phyloP scores from a whole-genome alignment of 64 coral and sea anemone genomes.

The Anthopleura sola region DNA sequence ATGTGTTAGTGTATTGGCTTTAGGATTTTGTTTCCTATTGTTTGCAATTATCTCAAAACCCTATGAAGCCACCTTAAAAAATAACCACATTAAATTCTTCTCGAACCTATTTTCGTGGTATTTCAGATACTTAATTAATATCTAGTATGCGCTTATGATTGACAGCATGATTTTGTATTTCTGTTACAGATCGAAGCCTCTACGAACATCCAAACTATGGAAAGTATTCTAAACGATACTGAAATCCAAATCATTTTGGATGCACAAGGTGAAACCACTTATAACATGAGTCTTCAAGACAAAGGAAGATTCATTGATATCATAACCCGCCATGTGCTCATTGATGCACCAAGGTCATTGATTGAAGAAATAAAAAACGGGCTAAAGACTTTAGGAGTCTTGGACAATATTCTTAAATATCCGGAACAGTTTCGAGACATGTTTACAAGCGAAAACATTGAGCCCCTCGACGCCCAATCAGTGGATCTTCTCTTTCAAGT shows the following conservation, averaged over 20 bases:
- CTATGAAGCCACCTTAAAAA: too few species aligned
- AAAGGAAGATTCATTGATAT: neutral
- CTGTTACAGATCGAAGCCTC: neutral
- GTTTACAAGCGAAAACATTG: neutral
- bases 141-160: too few species aligned
- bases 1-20: neutral
- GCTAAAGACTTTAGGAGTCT: constrained; percentile 25
- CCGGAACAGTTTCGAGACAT: constrained; percentile 43
- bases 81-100: too few species aligned
- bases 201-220: neutral
- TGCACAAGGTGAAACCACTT: constrained; percentile 9
- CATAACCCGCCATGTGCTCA: constrained; percentile 9
- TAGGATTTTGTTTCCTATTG: neutral
- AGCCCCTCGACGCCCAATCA: constrained; percentile 25
- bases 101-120: neutral
- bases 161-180: neutral
- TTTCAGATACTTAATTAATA: neutral
- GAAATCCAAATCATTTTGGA: constrained; percentile 26
- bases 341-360: constrained; percentile 31
- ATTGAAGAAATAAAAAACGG: constrained; percentile 31
- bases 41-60: too few species aligned
- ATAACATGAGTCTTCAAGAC: neutral
- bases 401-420: constrained; percentile 2
- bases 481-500: constrained; percentile 30
- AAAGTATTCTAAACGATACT: neutral